Evolutionary conservation across 2,888 invertebrate genomes (phyloP).

Genomic region (Octodonta nipae): DNA sequence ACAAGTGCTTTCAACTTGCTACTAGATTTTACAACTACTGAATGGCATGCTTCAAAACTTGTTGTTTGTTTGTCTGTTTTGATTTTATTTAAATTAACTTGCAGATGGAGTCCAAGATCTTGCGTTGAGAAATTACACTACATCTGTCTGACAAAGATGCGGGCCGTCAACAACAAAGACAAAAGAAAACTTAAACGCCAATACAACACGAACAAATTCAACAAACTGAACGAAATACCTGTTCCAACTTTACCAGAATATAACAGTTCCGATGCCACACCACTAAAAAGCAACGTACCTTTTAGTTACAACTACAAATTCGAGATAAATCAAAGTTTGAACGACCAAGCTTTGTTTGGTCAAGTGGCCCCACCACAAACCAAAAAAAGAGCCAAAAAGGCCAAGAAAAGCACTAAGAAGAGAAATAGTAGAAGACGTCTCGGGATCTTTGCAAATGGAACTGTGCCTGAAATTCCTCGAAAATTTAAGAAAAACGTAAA

Average conservation of each 20-base stretch:
- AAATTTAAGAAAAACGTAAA: slow-evolving; percentile 33
- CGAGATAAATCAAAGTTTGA: slow-evolving; percentile 14
- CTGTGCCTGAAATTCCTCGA: slow-evolving; percentile 15
- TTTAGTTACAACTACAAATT: slow-evolving; percentile 9
- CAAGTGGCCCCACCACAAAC: slow-evolving; percentile 5
- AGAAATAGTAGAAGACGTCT: slow-evolving; percentile 31
- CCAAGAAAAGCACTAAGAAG: slow-evolving; percentile 26
- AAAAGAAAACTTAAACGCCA: slow-evolving; percentile 38
- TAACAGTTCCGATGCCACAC: slow-evolving; percentile 22
- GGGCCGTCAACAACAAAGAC: slow-evolving; percentile 38
- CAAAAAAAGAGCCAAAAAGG: slow-evolving; percentile 9
- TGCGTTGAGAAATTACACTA: slow-evolving; percentile 52
- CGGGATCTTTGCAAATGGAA: slow-evolving; percentile 10
- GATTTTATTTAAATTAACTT: no score
- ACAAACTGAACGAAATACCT: slow-evolving; percentile 42
- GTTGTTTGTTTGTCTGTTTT: no score
- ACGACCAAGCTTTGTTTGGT: slow-evolving; percentile 12
- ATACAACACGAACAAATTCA: slow-evolving; percentile 39
- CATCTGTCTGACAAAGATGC: slow-evolving; percentile 55
- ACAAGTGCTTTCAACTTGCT: no score
- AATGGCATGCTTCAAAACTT: no score
- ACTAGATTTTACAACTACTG: no score
- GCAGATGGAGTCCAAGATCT: slow-evolving; percentile 52
- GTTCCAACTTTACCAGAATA: slow-evolving; percentile 29
- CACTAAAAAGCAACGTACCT: slow-evolving; percentile 12